Base-by-base conservation (phyloP, 2,888 invertebrate species). In the Acanthoscelides obtectus region DNA sequence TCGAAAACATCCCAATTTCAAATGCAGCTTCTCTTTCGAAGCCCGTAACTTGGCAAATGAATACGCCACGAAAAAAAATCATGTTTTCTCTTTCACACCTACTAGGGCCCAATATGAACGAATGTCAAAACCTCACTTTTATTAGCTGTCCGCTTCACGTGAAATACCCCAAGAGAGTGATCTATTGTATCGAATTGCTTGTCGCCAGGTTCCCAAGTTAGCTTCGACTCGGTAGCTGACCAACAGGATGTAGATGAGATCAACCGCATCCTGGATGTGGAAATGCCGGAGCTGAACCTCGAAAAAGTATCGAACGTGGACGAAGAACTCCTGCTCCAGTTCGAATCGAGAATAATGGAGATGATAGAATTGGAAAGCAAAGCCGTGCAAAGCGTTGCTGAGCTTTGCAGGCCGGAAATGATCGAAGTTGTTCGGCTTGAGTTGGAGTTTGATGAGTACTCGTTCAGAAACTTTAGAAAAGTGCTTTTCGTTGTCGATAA, bases 211-310 rank as follows among this genome's bases (percentile, higher is more conserved):
- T 83, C 83, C 0, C 77, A 81, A 74, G 80, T 82, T 12, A 84
- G 82, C 74, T 82, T 80, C 70, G 86, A 86, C 74, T 88, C 88
- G 71, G 82, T 84, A n/a, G 85, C 86, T 12, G 89, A 88, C 77
- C 86, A 87, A 69, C 80, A 87, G 79, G 87, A 88, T 76, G 77
- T 87, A 25, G 86, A 88, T 75, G 84, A 86, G 66, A 80, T 88
- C 19, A 86, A 83, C 78, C 84, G 80, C 70, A 76, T 80, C 21
- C 75, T 85, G 45, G 77, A 80, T 20, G 20, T 20, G 2, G 82
- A 83, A 76, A 80, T 87, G 79, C 89, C 89, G 0, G 89, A 89
- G 0, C 74, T 83, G 0, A 75, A 81, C 2, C 86, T 88, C 77
- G 79, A 84, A 72, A 85, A 79, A 66, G 83, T 84, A 72, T 88